Conservation (phyloP, 2,888 invertebrate species). For the Drosophila cracens region DNA sequence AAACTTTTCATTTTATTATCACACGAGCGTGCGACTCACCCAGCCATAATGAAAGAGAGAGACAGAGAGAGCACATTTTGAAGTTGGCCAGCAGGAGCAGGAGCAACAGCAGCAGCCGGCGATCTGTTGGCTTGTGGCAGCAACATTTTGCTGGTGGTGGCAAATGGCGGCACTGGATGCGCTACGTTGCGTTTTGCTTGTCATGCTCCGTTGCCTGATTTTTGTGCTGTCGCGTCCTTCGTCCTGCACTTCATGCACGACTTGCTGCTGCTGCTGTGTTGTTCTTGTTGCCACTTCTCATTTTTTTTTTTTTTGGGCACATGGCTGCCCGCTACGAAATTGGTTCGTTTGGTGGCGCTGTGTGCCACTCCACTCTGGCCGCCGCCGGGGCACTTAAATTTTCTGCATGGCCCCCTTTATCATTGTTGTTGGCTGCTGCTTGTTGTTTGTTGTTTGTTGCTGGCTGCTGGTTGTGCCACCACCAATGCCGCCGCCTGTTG, state of each 20-base stretch:
- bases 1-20: slow-evolving; percentile 80
- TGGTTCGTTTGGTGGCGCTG: slow-evolving; percentile 58
- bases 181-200: slow-evolving; percentile 80
- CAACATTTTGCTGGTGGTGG: slow-evolving; percentile 43
- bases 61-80: slow-evolving; percentile 51
- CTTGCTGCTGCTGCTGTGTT: slow-evolving; percentile 48
- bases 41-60: slow-evolving; percentile 29
- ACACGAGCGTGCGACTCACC: slow-evolving; percentile 63
- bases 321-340: slow-evolving; percentile 61
- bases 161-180: slow-evolving; percentile 66
- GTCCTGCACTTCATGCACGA: slow-evolving; percentile 74
- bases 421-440: slow-evolving; percentile 16
- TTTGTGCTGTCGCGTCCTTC: slow-evolving; percentile 53
- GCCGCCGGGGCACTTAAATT: slow-evolving; percentile 73
- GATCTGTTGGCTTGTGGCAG: slow-evolving; percentile 48
- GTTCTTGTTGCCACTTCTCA: slow-evolving; percentile 23
- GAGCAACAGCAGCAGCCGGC: slow-evolving; percentile 36
- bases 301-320: slow-evolving; percentile 33
- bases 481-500: slow-evolving; percentile 46
- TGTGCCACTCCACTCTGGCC: slow-evolving; percentile 35
- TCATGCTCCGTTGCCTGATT: slow-evolving; percentile 79
- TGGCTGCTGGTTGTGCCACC: slow-evolving; percentile 11
- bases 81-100: slow-evolving; percentile 59
- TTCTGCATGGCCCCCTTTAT: slow-evolving; percentile 57
- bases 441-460: slow-evolving; percentile 24